phyloP scores from a whole-genome alignment of 2,797 vertebrate genomes.

The Lagorchestes hirsutus region DNA sequence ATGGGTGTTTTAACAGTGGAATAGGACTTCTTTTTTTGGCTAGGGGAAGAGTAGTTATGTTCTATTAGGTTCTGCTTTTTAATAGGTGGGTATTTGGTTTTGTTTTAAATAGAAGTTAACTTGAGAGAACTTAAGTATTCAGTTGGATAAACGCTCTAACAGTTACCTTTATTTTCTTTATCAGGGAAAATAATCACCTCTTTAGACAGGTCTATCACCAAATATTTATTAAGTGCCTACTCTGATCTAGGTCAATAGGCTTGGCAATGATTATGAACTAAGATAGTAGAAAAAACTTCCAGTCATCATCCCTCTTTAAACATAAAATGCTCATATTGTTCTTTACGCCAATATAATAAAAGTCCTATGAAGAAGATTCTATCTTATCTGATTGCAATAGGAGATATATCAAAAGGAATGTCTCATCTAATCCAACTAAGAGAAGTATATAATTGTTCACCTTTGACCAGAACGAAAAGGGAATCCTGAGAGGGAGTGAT shows the following conservation, averaged over 20 bases:
- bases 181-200: neutral
- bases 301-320: neutral
- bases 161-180: neutral
- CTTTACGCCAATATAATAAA: neutral
- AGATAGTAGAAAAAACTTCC: neutral
- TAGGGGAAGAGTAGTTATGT: neutral
- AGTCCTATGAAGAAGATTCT: neutral
- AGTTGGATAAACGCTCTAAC: neutral
- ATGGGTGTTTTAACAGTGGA: neutral
- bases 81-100: neutral
- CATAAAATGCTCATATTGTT: neutral
- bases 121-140: neutral
- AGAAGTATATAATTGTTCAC: neutral
- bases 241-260: neutral
- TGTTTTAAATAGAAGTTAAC: neutral
- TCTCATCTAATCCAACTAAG: neutral
- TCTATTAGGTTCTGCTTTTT: neutral
- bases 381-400: neutral
- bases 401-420: neutral
- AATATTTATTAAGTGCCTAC: neutral
- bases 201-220: neutral
- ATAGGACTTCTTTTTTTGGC: too few species aligned
- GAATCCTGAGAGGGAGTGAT: neutral
- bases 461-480: neutral
- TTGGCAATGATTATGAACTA: neutral